These are phyloP conservation scores for Notoglanidium macrostoma DNA, from an alignment of 2,797 vertebrate species.

Conservation along the genomic window DNA sequence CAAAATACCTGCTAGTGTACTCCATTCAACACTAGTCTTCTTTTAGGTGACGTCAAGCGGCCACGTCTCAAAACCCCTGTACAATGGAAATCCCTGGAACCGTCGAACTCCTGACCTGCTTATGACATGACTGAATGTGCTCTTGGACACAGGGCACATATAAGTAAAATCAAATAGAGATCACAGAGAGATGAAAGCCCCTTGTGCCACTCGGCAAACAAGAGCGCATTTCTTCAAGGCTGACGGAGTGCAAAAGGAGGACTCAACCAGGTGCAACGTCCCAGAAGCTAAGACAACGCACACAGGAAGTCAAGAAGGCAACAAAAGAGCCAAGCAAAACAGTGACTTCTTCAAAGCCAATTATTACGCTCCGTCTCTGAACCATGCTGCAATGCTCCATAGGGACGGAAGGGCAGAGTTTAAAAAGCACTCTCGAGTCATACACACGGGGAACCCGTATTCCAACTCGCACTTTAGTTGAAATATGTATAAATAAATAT, in stretches of 20 bases:
- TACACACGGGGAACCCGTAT: background rate
- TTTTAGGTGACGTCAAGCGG: conserved; percentile 23
- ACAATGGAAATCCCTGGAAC: conserved; percentile 32
- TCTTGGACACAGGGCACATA: conserved; percentile 47
- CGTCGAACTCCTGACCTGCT: conserved; percentile 4
- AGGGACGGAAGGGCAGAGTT: background rate
- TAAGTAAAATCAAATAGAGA: conserved; percentile 54
- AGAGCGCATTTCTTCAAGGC: conserved; percentile 66
- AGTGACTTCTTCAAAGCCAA: conserved; percentile 61
- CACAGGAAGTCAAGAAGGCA: conserved; percentile 71
- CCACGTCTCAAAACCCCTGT: conserved; percentile 31
- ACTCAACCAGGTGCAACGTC: conserved; percentile 75
- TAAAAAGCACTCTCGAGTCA: background rate
- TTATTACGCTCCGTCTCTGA: conserved; percentile 41
- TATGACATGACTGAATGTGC: conserved; percentile 35
- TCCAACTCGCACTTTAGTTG: background rate
- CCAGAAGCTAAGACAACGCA: conserved; percentile 68
- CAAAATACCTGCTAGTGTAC: conserved; percentile 25
- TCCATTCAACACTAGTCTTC: conserved; percentile 18
- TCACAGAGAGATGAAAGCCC: conserved; percentile 45
- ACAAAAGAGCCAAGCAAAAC: conserved; percentile 59
- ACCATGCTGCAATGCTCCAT: conserved; percentile 25
- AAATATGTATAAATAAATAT: conserved; percentile 3
- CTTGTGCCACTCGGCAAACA: background rate
- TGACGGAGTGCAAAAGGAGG: conserved; percentile 62